phyloP scores from a whole-genome alignment of 2,888 invertebrate genomes.

The Xestia rhomboidea region DNA sequence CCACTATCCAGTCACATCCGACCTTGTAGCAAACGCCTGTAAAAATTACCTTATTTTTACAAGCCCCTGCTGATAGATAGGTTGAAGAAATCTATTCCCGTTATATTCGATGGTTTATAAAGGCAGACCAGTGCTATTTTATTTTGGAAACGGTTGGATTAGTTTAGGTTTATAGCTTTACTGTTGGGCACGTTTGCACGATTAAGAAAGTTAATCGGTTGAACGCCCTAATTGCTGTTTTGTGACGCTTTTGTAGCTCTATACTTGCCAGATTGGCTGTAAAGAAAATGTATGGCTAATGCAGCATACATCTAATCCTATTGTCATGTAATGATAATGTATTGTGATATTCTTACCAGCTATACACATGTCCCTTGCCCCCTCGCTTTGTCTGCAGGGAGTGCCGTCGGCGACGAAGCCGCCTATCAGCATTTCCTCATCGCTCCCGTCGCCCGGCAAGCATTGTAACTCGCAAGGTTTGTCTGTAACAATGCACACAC shows the following conservation, averaged over 20 bases:
- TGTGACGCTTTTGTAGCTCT: slow-evolving; percentile 49
- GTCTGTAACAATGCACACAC: slow-evolving; percentile 82
- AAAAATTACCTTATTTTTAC: slow-evolving; percentile 16
- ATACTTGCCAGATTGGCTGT: slow-evolving; percentile 31
- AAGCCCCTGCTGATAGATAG: background rate
- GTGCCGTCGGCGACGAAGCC: slow-evolving; percentile 96
- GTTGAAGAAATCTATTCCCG: background rate
- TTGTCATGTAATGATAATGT: background rate
- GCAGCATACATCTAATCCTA: background rate
- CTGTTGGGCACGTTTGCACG: slow-evolving; percentile 49
- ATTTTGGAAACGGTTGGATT: slow-evolving; percentile 37
- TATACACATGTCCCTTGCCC: slow-evolving; percentile 96
- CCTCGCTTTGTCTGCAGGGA: slow-evolving; percentile 93
- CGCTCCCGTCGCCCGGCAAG: slow-evolving; percentile 93
- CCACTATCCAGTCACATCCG: slow-evolving; percentile 97
- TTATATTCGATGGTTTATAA: background rate
- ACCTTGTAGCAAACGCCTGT: slow-evolving; percentile 93
- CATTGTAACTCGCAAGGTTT: slow-evolving; percentile 96
- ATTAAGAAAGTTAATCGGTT: slow-evolving; percentile 49
- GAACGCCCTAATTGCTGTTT: slow-evolving; percentile 60
- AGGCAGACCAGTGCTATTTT: slow-evolving; percentile 36
- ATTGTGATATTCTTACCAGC: slow-evolving; percentile 76
- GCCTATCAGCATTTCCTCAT: slow-evolving; percentile 92
- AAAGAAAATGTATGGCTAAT: slow-evolving; percentile 7
- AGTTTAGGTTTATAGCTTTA: slow-evolving; percentile 39